These are phyloP conservation scores for Crocuta crocuta DNA, from an alignment of 2,113 vertebrate genomes.

Conservation along the genomic window DNA sequence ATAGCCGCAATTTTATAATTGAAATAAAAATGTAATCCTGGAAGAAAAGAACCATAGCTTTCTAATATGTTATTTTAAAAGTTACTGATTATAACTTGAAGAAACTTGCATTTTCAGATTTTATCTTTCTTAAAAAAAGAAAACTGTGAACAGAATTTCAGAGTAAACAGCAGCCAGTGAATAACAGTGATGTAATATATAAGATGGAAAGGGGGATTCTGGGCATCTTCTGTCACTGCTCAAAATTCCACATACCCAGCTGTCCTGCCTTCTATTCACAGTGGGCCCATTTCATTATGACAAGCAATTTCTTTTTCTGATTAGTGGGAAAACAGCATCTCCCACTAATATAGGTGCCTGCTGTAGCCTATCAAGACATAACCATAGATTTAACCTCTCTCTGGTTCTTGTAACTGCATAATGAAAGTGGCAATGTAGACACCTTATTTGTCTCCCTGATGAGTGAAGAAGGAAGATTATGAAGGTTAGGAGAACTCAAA, in stretches of 20 bases:
- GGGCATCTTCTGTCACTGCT: neutral
- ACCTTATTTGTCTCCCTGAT: neutral
- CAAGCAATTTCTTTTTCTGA: conserved; percentile 8
- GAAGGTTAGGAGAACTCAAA: conserved; percentile 32
- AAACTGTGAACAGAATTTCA: conserved; percentile 7
- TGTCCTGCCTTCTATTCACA: neutral
- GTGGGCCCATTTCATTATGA: neutral
- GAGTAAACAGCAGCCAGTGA: conserved; percentile 31
- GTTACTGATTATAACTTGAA: conserved; percentile 9
- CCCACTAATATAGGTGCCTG: neutral
- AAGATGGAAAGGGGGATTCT: neutral
- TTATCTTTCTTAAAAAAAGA: conserved; percentile 33
- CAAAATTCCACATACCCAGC: neutral
- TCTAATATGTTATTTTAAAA: conserved; percentile 51
- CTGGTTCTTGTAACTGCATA: neutral
- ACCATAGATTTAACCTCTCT: neutral
- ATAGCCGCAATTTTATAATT: conserved; percentile 64
- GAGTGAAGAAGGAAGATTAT: neutral
- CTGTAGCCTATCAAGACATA: neutral
- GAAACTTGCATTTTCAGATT: conserved; percentile 63
- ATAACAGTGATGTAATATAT: neutral
- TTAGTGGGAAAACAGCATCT: neutral
- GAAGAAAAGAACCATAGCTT: conserved; percentile 22
- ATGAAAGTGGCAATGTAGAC: neutral
- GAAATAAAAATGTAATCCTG: conserved; percentile 68